Conservation (phyloP, 2,888 invertebrate species). For the Dolomedes plantarius region DNA sequence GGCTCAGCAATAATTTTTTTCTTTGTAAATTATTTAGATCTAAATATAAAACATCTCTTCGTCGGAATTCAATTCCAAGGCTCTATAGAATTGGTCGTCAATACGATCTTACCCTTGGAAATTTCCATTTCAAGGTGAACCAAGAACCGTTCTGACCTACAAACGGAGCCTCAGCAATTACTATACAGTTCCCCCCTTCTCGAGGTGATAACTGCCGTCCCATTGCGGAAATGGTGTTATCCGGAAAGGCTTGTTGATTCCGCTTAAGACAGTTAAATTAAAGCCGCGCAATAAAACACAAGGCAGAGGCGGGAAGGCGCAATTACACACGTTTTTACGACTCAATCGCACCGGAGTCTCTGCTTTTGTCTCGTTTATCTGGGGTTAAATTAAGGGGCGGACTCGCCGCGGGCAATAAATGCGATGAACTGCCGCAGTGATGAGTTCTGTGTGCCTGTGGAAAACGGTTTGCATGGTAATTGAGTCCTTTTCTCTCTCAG, state of each 20-base stretch:
- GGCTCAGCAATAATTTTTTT: too few species aligned
- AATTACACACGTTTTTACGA: constrained; percentile 70
- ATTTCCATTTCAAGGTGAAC: too few species aligned
- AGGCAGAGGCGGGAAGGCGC: constrained; percentile 39
- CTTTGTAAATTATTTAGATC: too few species aligned
- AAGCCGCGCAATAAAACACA: constrained; percentile 62
- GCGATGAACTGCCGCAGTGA: constrained; percentile 23
- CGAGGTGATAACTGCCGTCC: constrained; percentile 27
- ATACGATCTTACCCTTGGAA: too few species aligned
- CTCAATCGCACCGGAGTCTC: constrained; percentile 23
- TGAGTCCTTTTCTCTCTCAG: neutral
- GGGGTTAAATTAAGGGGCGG: constrained; percentile 34
- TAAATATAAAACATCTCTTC: too few species aligned
- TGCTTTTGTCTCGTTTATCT: constrained; percentile 23
- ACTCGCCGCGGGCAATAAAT: constrained; percentile 26
- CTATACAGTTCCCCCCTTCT: neutral
- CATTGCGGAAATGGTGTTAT: constrained; percentile 39
- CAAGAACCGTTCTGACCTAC: too few species aligned
- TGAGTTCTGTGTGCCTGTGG: neutral
- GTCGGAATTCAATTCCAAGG: too few species aligned
- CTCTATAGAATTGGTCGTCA: too few species aligned
- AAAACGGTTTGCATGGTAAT: constrained; percentile 11
- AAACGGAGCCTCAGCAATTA: neutral
- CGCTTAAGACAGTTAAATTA: constrained; percentile 63
- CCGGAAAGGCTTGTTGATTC: constrained; percentile 65